Conservation (phyloP, 2,113 vertebrate species). For the Gulo gulo region DNA sequence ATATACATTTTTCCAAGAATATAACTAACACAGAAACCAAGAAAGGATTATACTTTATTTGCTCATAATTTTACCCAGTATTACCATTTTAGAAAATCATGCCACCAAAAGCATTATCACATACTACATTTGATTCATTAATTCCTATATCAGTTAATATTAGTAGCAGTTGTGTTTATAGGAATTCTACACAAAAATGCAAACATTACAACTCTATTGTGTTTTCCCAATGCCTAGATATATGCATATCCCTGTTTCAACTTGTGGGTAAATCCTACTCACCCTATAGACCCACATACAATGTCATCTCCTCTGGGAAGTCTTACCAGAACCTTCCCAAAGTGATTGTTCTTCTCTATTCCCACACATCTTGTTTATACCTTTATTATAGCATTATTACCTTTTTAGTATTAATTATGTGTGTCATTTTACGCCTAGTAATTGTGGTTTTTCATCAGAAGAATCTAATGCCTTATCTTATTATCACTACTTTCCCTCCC, state of each 20-base stretch:
- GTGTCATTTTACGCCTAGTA: not conserved
- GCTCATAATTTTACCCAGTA: slow-evolving; percentile 8
- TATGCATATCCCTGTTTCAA: not conserved
- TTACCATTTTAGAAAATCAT: not conserved
- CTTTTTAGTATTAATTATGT: not conserved
- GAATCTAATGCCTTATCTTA: slow-evolving; percentile 1
- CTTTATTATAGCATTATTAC: not conserved
- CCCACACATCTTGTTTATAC: not conserved
- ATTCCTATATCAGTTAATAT: not conserved
- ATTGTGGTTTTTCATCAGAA: not conserved
- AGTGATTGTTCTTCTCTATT: not conserved
- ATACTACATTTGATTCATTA: not conserved
- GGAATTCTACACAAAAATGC: not conserved
- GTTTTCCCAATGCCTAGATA: not conserved
- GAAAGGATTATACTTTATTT: not conserved
- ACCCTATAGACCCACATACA: not conserved
- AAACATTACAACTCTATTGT: not conserved
- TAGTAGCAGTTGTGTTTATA: not conserved
- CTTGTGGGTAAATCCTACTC: not conserved
- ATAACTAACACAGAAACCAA: not conserved
- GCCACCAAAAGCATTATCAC: not conserved
- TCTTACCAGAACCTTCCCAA: not conserved
- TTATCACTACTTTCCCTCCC: not conserved
- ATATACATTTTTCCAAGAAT: not conserved
- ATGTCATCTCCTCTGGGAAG: not conserved